Conservation (phyloP, 2,888 invertebrate species). For the Tetramorium bicarinatum region DNA sequence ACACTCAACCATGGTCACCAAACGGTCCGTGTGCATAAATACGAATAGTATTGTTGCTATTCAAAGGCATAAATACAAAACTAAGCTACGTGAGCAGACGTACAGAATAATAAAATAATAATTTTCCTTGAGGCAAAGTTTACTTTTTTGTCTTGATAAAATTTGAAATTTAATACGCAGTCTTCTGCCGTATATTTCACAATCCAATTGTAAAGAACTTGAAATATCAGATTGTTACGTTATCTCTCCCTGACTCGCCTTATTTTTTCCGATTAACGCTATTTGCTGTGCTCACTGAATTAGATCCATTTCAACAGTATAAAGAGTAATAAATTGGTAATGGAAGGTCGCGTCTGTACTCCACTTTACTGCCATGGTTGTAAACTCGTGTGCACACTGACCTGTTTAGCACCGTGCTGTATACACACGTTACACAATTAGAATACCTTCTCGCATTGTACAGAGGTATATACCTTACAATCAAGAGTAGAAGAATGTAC, state of each 20-base stretch:
- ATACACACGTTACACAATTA: constrained; percentile 16
- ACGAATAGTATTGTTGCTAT: background rate
- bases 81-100: background rate
- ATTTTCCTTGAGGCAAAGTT: background rate
- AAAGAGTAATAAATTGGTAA: constrained; percentile 12
- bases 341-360: background rate
- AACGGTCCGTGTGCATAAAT: constrained; percentile 11
- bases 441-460: background rate
- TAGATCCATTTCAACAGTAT: background rate
- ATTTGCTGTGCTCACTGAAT: background rate
- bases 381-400: constrained; percentile 18
- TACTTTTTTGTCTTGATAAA: background rate
- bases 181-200: background rate
- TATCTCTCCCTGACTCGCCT: background rate
- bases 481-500: constrained; percentile 19
- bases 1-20: background rate
- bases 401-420: background rate
- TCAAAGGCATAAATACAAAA: background rate
- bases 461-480: constrained; percentile 21
- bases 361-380: background rate
- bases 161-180: background rate
- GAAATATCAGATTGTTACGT: background rate
- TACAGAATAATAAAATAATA: background rate
- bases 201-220: background rate
- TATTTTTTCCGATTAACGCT: background rate